Evolutionary conservation across 2,888 invertebrate genomes (phyloP).

Genomic region (Eucriotettix oculatus): DNA sequence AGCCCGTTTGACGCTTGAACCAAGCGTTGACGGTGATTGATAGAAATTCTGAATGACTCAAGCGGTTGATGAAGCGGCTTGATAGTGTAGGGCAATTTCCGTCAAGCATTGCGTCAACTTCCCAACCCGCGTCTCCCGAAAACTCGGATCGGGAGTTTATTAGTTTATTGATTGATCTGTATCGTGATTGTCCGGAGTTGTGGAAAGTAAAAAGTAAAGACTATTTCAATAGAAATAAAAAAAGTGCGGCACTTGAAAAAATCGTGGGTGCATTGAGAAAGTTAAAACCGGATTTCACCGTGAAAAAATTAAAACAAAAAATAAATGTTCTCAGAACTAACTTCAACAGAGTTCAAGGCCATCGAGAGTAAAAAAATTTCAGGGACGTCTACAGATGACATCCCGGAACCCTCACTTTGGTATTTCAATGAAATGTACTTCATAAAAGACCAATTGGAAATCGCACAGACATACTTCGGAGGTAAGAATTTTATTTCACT

Average conservation of each 20-base stretch:
- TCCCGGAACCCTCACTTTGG: slow-evolving; percentile 1
- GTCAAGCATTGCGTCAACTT: background rate
- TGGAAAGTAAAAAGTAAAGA: background rate
- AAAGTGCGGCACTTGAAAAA: background rate
- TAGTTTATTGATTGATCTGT: background rate
- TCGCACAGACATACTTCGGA: background rate
- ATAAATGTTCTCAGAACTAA: background rate
- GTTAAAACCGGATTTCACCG: background rate
- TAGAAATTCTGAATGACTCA: too few species aligned
- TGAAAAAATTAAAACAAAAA: background rate
- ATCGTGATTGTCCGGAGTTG: background rate
- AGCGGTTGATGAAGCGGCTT: too few species aligned
- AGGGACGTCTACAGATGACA: slow-evolving; percentile 1
- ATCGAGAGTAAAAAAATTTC: background rate
- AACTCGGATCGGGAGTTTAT: background rate
- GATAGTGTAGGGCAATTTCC: background rate
- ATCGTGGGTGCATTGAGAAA: background rate
- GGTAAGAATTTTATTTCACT: background rate
- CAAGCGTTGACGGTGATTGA: too few species aligned
- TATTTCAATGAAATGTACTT: background rate
- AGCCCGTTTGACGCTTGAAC: too few species aligned
- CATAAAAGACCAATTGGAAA: slow-evolving; percentile 1
- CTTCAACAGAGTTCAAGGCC: background rate
- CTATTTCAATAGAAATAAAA: background rate
- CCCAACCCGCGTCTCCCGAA: background rate